A percentile compares a stretch with the other conserved stretches of the same genome.
Conservation (phyloP, 2,797 vertebrate species). For the Platyrinchus mystaceus region DNA sequence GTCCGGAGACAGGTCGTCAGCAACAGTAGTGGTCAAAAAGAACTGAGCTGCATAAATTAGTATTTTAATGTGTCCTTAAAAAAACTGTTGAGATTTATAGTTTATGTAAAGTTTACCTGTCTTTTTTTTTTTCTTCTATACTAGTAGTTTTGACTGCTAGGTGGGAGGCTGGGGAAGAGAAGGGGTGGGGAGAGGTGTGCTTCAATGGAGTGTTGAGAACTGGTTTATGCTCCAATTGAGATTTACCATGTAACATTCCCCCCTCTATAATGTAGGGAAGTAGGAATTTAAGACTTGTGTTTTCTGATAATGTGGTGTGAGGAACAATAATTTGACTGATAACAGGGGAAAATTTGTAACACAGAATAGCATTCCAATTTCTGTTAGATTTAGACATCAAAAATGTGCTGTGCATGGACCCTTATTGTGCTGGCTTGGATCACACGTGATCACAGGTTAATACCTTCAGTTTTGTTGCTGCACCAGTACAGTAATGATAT, state of each 20-base stretch:
- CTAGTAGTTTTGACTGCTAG: neutral
- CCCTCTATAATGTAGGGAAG: neutral
- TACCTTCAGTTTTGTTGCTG: neutral
- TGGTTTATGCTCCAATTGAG: neutral
- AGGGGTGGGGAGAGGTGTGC: neutral
- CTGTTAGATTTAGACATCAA: neutral
- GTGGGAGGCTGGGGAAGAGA: neutral
- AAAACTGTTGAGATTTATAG: neutral
- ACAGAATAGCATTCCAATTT: neutral
- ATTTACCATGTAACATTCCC: neutral
- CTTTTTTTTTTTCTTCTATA: neutral
- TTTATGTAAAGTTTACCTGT: neutral
- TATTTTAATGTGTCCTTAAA: neutral
- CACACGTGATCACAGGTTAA: neutral
- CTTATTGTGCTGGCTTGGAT: neutral
- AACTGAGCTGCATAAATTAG: neutral
- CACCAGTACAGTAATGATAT: neutral
- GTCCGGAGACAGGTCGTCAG: neutral
- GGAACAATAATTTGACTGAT: neutral
- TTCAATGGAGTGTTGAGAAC: accelerated
- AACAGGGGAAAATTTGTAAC: neutral
- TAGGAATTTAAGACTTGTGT: neutral
- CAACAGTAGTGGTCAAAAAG: neutral
- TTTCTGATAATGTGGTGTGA: neutral
- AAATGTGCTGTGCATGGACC: neutral